Base-by-base conservation (phyloP, 2,113 vertebrate genomes). In the Ondatra zibethicus region DNA sequence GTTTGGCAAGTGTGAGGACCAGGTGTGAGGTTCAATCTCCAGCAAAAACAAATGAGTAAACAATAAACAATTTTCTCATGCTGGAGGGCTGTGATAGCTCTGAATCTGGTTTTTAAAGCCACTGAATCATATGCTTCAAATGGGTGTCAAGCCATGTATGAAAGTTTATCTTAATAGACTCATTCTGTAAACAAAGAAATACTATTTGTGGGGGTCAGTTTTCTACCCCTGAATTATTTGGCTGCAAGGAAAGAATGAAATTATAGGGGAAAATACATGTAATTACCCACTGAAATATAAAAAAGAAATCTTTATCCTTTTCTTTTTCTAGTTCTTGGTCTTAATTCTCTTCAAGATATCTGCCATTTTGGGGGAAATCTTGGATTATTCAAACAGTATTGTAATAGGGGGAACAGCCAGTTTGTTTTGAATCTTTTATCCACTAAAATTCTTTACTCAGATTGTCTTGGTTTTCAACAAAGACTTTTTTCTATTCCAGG, bases 141-240 rank as follows among this genome's bases (percentile, higher is more conserved):
- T 12, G 42, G 63, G 29, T 66, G 39, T 86, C 70, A 2, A 70
- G 29, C 19, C 16, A 5, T 47, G 50, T 86, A 31, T 93, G 1
- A 88, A 95, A 96, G 55, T 85, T 77, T 9, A 86, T 81, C 73
- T 80, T 91, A 96, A 66, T 87, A 80, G 75, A 61, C 66, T 36
- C 36, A 3, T 76, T 91, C n/a, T 10, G 23, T n/a, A 66, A 17
- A 58, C 19, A 89, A 63, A 27, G 63, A 68, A 76, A 68, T n/a
- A n/a, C 76, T 63, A 27, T 93, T 58, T 61, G 29, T 93, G 36
- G 39, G 76, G 12, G 42, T 93, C 13, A n/a, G n/a, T 94, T 91
- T 89, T 95, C 68, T 93, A 68, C 42, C 82, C 61, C 29, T 39
- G 10, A 36, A 73, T 93, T 76, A 65, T 92, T 42, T 92, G 25